A percentile compares a stretch with the other conserved stretches of the same genome.
Conservation (phyloP, 2,888 invertebrate species). For the Catocala fraxini region DNA sequence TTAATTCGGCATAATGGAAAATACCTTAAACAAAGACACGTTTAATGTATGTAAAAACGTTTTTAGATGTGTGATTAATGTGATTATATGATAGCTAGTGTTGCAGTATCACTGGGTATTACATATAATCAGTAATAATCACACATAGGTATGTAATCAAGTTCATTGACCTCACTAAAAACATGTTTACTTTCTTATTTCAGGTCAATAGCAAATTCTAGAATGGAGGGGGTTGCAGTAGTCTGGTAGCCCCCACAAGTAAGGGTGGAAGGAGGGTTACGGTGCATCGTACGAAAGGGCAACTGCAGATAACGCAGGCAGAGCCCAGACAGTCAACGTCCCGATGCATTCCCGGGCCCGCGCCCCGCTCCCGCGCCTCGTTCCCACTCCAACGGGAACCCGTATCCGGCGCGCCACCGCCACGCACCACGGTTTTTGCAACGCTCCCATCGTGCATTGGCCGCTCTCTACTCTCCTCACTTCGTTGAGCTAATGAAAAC, state of each 20-base stretch:
- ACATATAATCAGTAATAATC: slow-evolving; percentile 12
- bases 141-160: slow-evolving; percentile 24
- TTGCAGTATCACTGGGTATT: slow-evolving; percentile 17
- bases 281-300: slow-evolving; percentile 87
- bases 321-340: slow-evolving; percentile 87
- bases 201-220: slow-evolving; percentile 81
- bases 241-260: slow-evolving; percentile 66
- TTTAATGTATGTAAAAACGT: not conserved
- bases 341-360: slow-evolving; percentile 78
- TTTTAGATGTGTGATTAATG: too few relatives aligned
- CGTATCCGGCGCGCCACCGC: slow-evolving; percentile 73
- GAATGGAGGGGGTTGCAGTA: slow-evolving; percentile 76
- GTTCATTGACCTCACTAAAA: slow-evolving; percentile 54
- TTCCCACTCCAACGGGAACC: slow-evolving; percentile 71
- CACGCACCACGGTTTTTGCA: slow-evolving; percentile 73
- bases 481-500: slow-evolving; percentile 77
- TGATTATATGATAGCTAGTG: too few relatives aligned
- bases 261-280: slow-evolving; percentile 80
- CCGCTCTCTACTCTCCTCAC: slow-evolving; percentile 60
- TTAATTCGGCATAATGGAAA: too few relatives aligned
- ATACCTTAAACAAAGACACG: slow-evolving; percentile 3
- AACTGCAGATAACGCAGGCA: slow-evolving; percentile 86
- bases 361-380: slow-evolving; percentile 47
- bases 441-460: slow-evolving; percentile 60
- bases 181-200: slow-evolving; percentile 74